Base-by-base conservation (phyloP, 1,140 invertebrate genomes). In the Dufourea novaeangliae region DNA sequence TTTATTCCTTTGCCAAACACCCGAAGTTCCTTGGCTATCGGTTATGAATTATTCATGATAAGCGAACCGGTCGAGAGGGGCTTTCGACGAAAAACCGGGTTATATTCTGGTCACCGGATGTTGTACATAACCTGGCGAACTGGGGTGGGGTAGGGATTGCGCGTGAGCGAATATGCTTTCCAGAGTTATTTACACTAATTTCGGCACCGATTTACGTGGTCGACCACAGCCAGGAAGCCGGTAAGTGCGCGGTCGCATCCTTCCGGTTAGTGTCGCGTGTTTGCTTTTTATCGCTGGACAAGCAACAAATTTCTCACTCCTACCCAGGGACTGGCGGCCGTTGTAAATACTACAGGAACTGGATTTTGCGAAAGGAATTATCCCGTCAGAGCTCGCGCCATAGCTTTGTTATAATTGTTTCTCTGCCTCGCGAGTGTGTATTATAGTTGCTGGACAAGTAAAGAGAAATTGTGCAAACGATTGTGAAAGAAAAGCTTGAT, bases 21-120 rank as follows among this genome's bases (percentile, higher is more conserved):
- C 27, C 44, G 62, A 50, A 78, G 59, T 67, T 85, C 74, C 29
- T 41, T 27, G 72, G 64, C n/a, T 77, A 83, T 86, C 75, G 79
- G 66, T 86, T 81, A 81, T 86, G 79, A 86, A 86, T 86, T 77
- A 86, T 86, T 86, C 85, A 86, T 82, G 75, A 64, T 79, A 64
- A 83, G 67, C 73, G 71, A 67, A 37, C 54, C 70, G 46, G 39
- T 27, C 29, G 32, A 32, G 44, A 37, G 79, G 25, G 54, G 29
- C 44, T 50, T 46, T 27, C 57, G 41, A 59, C 52, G 84, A 85
- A 83, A 85, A 85, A 86, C 62, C 56, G 46, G 66, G 78, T 84
- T 84, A 84, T 83, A 62, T 66, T 80, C 71, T 78, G 77, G 39
- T 72, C 56, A 57, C 71, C 82, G 83, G 73, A 84, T 52, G 59